Evolutionary conservation across 2,797 vertebrate genomes (phyloP).

Genomic region (Crax fasciolata): DNA sequence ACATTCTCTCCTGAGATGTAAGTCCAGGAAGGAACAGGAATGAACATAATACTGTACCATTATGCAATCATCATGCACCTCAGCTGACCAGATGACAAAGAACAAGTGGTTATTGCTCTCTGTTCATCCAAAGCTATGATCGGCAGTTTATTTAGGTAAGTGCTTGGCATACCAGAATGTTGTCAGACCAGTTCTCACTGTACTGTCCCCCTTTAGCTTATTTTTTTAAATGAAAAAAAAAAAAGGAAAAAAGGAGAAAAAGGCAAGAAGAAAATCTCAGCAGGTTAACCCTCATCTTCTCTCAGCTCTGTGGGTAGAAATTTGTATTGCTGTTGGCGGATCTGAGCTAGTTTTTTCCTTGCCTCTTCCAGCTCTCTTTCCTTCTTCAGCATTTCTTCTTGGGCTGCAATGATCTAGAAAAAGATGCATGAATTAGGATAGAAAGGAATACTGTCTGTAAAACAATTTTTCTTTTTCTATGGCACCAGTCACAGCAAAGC

Average conservation of each 20-base stretch:
- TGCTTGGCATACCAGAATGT: constrained; percentile 56
- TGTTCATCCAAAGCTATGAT: constrained; percentile 50
- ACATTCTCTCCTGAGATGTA: constrained; percentile 83
- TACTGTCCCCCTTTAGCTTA: constrained; percentile 55
- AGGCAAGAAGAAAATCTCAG: neutral
- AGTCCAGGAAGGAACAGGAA: constrained; percentile 68
- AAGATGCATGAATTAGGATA: neutral
- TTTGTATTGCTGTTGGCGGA: constrained; percentile 99
- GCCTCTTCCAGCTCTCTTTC: constrained; percentile 98
- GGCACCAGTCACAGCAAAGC: neutral
- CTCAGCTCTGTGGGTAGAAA: constrained; percentile 96
- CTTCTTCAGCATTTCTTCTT: constrained; percentile 99
- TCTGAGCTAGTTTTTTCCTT: constrained; percentile 97
- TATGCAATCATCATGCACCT: constrained; percentile 73
- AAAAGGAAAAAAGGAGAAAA: neutral
- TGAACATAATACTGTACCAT: constrained; percentile 78
- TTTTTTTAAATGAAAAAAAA: neutral
- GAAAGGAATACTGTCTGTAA: neutral
- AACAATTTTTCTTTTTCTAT: neutral
- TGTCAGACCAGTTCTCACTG: constrained; percentile 59
- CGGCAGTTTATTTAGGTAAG: constrained; percentile 54
- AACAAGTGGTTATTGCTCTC: constrained; percentile 36
- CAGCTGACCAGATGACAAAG: constrained; percentile 63
- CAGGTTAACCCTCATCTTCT: constrained; percentile 92
- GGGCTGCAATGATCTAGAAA: constrained; percentile 95